Evolutionary conservation across 2,797 vertebrate genomes (phyloP), one percentile per base, ranked within the genome.

Genomic region (Antrozous pallidus): DNA sequence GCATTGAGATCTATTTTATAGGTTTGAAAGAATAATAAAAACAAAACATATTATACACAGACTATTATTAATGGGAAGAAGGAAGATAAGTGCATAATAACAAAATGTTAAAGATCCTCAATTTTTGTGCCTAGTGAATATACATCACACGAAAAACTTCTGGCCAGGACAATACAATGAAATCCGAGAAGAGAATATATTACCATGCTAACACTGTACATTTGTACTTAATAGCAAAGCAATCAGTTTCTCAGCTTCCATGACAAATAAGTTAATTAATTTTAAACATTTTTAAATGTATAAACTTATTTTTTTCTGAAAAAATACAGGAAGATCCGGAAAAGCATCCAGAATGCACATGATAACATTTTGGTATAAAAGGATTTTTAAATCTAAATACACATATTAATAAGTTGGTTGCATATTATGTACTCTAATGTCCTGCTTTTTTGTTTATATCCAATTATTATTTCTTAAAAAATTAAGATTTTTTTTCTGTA

Each of bases 1-100:
- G 99, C 99, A 96, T 99, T 98, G 49, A 99, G 98, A 98, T 99
- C 99, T 99, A 98, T 94, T 98, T 98, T 95, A 97, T 82, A 98
- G 38, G 63, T 90, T 93, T 83, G 78, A 87, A 54, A 82, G n/a
- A 83, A 51, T 18, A 93, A 61, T 31, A 83, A 58, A 26, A 49
- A 75, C 1, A 47, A 17, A 81, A 92, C 0, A 78, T 6, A 0
- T 81, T 83, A 96, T 11, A 97, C 49, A 71, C 14, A 13, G 82
- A 82, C 84, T 54, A 54, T 54, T 77, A 3, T 88, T 42, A 33
- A 73, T 36, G 18, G 28, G 33, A 91, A 78, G 24, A 84, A 88
- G 58, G 33, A 91, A 69, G 20, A 40, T 56, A 70, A 79, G 1
- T 38, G 5, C n/a, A 74, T n/a, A 84, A 61, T 67, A 74, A 70